Evolutionary conservation across 1,140 invertebrate genomes (phyloP), one percentile per base, ranked within the genome.

Genomic region (Reticulitermes speratus): DNA sequence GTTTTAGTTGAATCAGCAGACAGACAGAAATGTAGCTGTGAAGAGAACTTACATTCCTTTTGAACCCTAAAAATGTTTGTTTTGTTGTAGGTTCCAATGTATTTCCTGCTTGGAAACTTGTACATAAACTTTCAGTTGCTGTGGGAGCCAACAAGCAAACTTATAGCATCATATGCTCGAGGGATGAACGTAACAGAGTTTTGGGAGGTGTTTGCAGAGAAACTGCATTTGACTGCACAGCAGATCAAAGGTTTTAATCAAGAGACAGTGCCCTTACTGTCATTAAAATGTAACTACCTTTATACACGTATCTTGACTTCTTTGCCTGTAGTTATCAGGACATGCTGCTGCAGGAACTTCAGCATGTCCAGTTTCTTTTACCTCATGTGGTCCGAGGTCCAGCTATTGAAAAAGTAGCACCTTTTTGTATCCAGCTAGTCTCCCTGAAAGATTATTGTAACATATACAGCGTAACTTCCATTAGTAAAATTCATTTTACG

Each of bases 41-140:
- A 48, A 48, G 9, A 48, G 48, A 5, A 55, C 14, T 14, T 16
- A 21, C 19, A 16, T 19, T 55, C 19, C 52, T 19, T 55, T 19
- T 6, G 52, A 55, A 16, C 19, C 52, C 19, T 21, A 55, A 55
- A 55, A 65, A 82, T 59, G 38, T 85, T 88, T 86, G 81, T 91
- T 92, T 88, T 92, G 94, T 89, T 89, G 19, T 89, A 94, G 89
- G 90, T 93, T 83, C 93, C 95, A 0, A 89, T 98, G 6, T 92
- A 94, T 85, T 97, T 96, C 89, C 92, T 98, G 86, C 92, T 98
- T 14, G 97, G 97, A 14, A 93, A 94, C 87, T 90, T 98, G 7
- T 97, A 96, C 90, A 91, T 96, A 7, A 98, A 98, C 90, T 98
- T 98, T 88, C 96, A 96, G 88, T 91, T 97, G 38, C 89, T 99